Percentiles rank a stretch among this genome's conserved stretches.
Conservation (phyloP, 2,797 vertebrate genomes). For the Pitangus sulphuratus region DNA sequence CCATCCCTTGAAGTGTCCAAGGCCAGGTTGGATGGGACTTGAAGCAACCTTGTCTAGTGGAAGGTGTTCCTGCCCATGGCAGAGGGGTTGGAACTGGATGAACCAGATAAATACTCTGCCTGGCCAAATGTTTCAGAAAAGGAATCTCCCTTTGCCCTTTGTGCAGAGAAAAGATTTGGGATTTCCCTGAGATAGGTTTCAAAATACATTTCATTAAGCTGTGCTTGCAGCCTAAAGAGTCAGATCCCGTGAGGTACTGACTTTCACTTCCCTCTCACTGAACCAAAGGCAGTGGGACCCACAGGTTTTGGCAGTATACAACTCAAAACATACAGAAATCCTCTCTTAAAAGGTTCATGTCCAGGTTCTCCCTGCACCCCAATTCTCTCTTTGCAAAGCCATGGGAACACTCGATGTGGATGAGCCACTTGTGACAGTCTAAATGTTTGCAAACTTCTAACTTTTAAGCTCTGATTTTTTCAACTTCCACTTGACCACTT, state of each 20-base stretch:
- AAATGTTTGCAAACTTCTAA: background rate
- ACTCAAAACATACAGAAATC: background rate
- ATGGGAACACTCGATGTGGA: background rate
- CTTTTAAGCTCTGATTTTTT: background rate
- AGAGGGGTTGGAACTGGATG: rapidly evolving
- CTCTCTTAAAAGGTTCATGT: rapidly evolving
- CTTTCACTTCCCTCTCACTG: background rate
- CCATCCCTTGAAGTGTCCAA: background rate
- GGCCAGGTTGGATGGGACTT: background rate
- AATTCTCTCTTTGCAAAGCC: background rate
- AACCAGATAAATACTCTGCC: background rate
- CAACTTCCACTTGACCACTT: background rate
- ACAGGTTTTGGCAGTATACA: rapidly evolving
- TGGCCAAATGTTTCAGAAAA: background rate
- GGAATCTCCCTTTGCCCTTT: background rate
- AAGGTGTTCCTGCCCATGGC: rapidly evolving
- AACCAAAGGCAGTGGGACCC: background rate
- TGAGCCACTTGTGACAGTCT: background rate
- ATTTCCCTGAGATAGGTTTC: background rate
- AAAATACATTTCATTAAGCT: background rate
- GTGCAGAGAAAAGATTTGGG: background rate
- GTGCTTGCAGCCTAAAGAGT: background rate
- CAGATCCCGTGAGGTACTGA: background rate
- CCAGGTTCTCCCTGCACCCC: background rate
- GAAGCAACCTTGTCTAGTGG: background rate